Evolutionary conservation across 1,140 invertebrate genomes (phyloP), one percentile per base, ranked within the genome.

Genomic region (Atta colombica): DNA sequence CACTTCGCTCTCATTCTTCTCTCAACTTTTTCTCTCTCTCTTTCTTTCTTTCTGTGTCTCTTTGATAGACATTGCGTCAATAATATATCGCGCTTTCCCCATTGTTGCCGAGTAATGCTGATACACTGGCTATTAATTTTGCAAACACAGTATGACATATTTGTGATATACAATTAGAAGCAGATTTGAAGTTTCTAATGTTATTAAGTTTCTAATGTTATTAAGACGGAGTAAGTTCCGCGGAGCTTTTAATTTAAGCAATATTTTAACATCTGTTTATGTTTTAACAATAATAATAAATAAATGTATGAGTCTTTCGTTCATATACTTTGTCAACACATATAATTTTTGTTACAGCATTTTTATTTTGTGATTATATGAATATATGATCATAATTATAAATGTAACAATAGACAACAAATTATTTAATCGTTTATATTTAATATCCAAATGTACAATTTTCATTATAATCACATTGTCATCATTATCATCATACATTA

Each of bases 81-180:
- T 89, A 82, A 87, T 60, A 66, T 82, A 82, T 72, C 71, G 72
- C 78, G 18, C 53, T 84, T 81, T 72, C 87, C 77, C 85, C 74
- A 53, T 84, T 58, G 77, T 80, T 82, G 55, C 35, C 63, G 63
- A 75, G 86, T 77, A 55, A 90, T 69, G 85, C 80, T 90, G 88
- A 90, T 21, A 72, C 88, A 77, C 53, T 75, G 65, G 88, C 53
- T 58, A 28, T 89, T 58, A 31, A 49, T 68, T 28, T 25, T 55
- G 66, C 12, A 12, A 6, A 58, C 45, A n/a, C 39, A 65, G 45
- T 78, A 78, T 21, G 12, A 49, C 10, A 60, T 28, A 53, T 25
- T 84, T 75, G 25, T 51, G 21, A 61, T 31, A 14, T 51, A 51
- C 12, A 51, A 51, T 84, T 63, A 51, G 28, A 84, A 63, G 69